Evolutionary conservation across 2,797 vertebrate species (phyloP), one percentile per base, ranked within the genome.

Genomic region (Macrochelys suwanniensis): DNA sequence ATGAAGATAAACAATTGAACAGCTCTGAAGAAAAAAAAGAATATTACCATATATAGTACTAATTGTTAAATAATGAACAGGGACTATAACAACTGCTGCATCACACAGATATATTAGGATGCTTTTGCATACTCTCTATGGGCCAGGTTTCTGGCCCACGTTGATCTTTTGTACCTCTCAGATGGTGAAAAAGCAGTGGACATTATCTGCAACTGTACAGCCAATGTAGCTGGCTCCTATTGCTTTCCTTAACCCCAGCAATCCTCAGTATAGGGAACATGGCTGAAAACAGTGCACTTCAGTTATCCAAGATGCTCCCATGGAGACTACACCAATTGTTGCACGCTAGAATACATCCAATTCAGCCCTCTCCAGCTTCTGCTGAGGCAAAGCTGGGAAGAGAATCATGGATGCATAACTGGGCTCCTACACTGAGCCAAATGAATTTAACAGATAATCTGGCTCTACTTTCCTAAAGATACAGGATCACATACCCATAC

Each of bases 1-100:
- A 87, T 51, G 77, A 94, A 91, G 89, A 88, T 51, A 84, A 89
- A 89, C 31, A 81, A 88, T 65, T 80, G 9, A 54, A 68, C 23
- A 80, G 47, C 65, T n/a, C 59, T 84, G 47, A 47, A 82, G 37
- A 45, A 54, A 92, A 92, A 86, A 21, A 12, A 82, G 37, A 54
- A 25, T 26, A 45, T 9, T 17, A 76, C 45, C 23, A 76, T 74
- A 45, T 74, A 80, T 82, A 93, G 71, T 87, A 33, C 10, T 53
- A 86, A 84, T 17, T 21, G 49, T 31, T 12, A 93, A 92, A 78
- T 17, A 74, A 81, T 53, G 49, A 86, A 26, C 47, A 78, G 42
- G 31, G 53, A 71, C 4, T 71, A 17, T n/a, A 65, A 65, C 16
- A 65, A 65, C 65, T 77, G 49, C 80, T 45, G 45, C 26, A 83